phyloP scores from a whole-genome alignment of 2,113 vertebrate genomes.

The pig (Sus scrofa) region DNA sequence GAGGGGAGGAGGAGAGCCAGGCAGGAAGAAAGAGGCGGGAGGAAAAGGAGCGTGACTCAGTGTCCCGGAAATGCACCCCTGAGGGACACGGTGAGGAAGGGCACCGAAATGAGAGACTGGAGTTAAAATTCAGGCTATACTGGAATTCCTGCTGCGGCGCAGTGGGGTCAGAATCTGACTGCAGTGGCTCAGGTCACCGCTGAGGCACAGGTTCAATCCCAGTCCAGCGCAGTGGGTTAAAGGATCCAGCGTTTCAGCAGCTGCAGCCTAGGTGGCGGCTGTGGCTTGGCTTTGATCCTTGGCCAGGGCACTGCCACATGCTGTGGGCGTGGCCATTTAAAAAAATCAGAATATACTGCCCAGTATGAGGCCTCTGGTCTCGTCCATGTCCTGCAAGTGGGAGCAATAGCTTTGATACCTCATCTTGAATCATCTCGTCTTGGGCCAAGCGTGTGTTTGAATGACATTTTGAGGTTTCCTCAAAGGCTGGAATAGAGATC shows the following conservation, averaged over 20 bases:
- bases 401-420: neutral
- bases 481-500: neutral
- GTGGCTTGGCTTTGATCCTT: too few relatives aligned
- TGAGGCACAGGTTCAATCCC: too few relatives aligned
- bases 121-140: neutral
- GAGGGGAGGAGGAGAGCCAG: neutral
- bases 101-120: neutral
- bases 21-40: neutral
- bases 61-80: fast-evolving
- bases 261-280: too few relatives aligned
- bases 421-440: neutral
- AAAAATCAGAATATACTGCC: neutral
- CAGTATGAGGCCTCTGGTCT: neutral
- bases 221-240: too few relatives aligned
- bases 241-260: too few relatives aligned
- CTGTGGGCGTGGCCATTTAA: too few relatives aligned
- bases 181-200: too few relatives aligned
- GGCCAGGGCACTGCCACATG: too few relatives aligned
- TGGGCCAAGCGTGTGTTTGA: neutral
- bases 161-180: too few relatives aligned
- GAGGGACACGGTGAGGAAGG: neutral
- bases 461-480: neutral
- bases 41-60: neutral
- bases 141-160: too few relatives aligned
- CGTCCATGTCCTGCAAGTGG: neutral